Evolutionary conservation across 2,888 invertebrate genomes (phyloP), one percentile per base, ranked within the genome.

Genomic region (Chrysodeixis includens): DNA sequence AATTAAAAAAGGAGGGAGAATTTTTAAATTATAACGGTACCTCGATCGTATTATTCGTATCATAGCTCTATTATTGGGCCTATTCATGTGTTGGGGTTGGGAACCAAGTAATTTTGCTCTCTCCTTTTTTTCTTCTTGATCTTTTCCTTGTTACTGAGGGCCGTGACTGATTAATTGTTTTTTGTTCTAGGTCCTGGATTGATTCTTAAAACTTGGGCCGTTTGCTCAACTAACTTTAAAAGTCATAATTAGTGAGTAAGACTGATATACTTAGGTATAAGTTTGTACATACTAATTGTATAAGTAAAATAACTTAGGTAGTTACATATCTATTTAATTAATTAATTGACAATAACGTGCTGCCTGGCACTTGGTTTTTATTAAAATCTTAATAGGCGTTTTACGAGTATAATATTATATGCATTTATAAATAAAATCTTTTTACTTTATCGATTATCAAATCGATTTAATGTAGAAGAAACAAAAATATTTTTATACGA

Each of bases 401-500:
- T 62, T 52, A 26, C 35, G 32, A 22, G 62, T 62, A 30, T 49
- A 16, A 16, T 54, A 16, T 55, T 5, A 20, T 58, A 54, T 62
- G 74, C 78, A 74, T 77, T 72, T 77, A 77, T 6, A 35, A 49
- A 44, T 51, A 58, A 44, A 10, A 59, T 62, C 30, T 76, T 69
- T 64, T 64, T 18, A 44, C n/a, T 53, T 35, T 22, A 49, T 61
- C 10, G 8, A 53, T 60, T 49, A 26, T n/a, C 0, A 30, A 12
- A 20, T 8, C 30, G 55, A 61, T 49, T 7, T 49, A 0, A 62
- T 51, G 46, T 44, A 60, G 40, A 66, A 54, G 49, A 16, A 1
- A 53, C 10, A 46, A 40, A 30, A 1, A 18, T 6, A 52, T 20
- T 20, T 10, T 32, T 57, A 1, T 40, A 18, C 44, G 57, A 12